Evolutionary conservation across 2,797 vertebrate genomes (phyloP).

Genomic region (Artibeus jamaicensis): DNA sequence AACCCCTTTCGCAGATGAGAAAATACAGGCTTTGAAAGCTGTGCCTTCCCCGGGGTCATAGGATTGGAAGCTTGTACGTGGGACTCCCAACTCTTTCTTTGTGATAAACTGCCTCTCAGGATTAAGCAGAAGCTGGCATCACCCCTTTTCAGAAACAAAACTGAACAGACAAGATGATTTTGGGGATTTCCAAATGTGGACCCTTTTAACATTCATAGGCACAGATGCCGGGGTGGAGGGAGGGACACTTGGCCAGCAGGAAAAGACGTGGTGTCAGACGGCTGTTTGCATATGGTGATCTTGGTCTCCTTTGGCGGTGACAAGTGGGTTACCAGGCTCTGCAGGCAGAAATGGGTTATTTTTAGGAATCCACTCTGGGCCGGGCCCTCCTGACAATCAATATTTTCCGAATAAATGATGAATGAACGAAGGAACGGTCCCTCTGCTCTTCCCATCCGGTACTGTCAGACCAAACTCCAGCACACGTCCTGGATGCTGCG

Average conservation of each 20-base stretch:
- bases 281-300: background rate
- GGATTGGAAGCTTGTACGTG: background rate
- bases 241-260: background rate
- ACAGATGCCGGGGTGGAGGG: background rate
- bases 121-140: background rate
- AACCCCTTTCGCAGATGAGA: background rate
- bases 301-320: background rate
- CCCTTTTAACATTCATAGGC: background rate
- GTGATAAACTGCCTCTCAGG: background rate
- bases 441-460: background rate
- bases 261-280: background rate
- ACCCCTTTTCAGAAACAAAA: background rate
- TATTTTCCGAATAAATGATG: background rate
- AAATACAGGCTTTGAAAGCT: background rate
- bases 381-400: background rate
- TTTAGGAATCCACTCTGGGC: background rate
- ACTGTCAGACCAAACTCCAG: background rate
- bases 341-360: background rate
- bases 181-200: background rate
- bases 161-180: background rate
- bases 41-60: fast-evolving
- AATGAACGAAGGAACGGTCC: background rate
- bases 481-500: fast-evolving
- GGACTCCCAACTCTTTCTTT: background rate
- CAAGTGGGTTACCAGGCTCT: background rate